Conservation (phyloP, 1,140 invertebrate genomes). For the Pygmarrhopalites habei region DNA sequence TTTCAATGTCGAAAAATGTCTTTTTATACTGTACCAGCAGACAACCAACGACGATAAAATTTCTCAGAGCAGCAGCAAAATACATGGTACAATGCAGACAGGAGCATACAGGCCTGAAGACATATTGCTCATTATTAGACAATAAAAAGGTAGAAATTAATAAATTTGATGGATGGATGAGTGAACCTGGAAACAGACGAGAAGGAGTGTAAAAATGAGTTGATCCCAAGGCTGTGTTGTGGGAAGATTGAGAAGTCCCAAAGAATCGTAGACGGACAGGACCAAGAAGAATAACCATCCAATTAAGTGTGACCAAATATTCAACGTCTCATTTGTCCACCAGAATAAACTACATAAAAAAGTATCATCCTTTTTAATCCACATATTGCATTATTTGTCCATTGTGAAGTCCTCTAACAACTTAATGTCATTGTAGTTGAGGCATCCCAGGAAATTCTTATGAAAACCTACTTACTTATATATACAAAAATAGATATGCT, state of each 20-base stretch:
- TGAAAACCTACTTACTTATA: too few relatives aligned
- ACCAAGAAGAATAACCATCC: conserved; percentile 82
- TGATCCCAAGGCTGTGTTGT: conserved; percentile 69
- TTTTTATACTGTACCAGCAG: too few relatives aligned
- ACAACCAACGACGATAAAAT: conserved; percentile 77
- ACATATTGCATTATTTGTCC: too few relatives aligned
- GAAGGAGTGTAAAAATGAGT: conserved; percentile 68
- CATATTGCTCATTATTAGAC: too few relatives aligned
- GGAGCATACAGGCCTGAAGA: conserved; percentile 77
- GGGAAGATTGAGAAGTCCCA: conserved; percentile 59
- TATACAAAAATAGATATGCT: too few relatives aligned
- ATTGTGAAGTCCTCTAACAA: too few relatives aligned
- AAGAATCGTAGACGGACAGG: conserved; percentile 74
- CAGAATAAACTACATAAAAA: conserved; percentile 70
- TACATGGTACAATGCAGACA: conserved; percentile 87
- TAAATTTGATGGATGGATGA: too few relatives aligned
- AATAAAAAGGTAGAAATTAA: too few relatives aligned
- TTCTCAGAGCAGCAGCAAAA: conserved; percentile 85
- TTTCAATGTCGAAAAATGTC: too few relatives aligned
- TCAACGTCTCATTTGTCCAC: conserved; percentile 95
- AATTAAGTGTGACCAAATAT: conserved; percentile 93
- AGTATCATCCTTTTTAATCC: too few relatives aligned
- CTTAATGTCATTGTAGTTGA: too few relatives aligned
- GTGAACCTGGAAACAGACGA: conserved; percentile 86
- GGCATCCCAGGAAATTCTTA: too few relatives aligned